Evolutionary conservation across 2,888 invertebrate genomes (phyloP).

Genomic region (Lumbricus terrestris): DNA sequence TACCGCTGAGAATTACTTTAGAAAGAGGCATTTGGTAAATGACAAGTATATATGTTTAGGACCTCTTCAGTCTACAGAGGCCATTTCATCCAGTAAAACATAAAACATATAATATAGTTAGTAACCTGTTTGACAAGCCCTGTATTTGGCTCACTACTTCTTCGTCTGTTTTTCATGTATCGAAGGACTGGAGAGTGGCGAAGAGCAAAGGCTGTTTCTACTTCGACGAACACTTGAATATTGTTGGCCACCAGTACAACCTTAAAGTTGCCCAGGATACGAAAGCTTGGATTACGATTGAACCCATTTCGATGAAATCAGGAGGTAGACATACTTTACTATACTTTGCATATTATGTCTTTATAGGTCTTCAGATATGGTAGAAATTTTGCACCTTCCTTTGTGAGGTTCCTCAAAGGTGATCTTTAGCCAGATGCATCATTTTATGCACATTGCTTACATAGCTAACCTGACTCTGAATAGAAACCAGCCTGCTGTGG

Average conservation of each 20-base stretch:
- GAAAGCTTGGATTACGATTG: conserved; percentile 52
- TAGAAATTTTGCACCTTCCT: not conserved
- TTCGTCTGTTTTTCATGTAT: no score
- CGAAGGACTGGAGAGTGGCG: conserved; percentile 49
- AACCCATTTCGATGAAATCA: conserved; percentile 38
- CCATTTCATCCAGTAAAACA: not conserved
- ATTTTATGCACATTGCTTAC: not conserved
- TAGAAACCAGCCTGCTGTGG: not conserved
- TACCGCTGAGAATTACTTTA: not conserved
- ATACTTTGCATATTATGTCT: not conserved
- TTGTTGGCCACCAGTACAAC: conserved; percentile 51
- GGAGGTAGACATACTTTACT: conserved; percentile 27
- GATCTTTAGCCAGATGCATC: not conserved
- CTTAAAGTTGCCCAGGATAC: conserved; percentile 46
- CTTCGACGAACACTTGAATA: conserved; percentile 49
- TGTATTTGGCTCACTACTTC: no score
- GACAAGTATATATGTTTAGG: no score
- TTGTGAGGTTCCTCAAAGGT: not conserved
- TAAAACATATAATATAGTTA: no score
- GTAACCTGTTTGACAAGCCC: not conserved
- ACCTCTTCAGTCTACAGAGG: not conserved
- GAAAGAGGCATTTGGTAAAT: not conserved
- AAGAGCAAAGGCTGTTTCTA: conserved; percentile 54
- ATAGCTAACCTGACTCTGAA: not conserved
- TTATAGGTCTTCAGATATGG: not conserved